A percentile compares a stretch with the other conserved stretches of the same genome.
phyloP scores from a whole-genome alignment of 2,113 vertebrate genomes.

The Oncorhynchus keta region DNA sequence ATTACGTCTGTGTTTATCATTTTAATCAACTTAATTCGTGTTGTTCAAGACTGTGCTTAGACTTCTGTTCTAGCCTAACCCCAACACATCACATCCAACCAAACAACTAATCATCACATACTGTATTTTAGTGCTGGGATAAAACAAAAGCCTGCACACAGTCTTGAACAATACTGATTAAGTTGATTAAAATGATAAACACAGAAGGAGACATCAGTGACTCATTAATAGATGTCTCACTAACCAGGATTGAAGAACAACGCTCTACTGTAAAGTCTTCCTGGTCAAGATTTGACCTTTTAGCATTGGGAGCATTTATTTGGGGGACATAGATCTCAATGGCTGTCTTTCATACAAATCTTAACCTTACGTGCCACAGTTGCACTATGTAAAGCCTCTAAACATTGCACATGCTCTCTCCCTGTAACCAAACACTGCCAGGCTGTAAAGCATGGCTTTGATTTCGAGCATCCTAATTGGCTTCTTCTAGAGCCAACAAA shows the following conservation, averaged over 20 bases:
- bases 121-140: background rate
- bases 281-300: background rate
- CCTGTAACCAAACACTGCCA: slow-evolving; percentile 38
- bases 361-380: slow-evolving; percentile 1
- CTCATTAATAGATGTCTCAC: too few species aligned
- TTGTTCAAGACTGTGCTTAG: too few species aligned
- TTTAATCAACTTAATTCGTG: too few species aligned
- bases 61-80: too few species aligned
- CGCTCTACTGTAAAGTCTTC: background rate
- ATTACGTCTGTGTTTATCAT: too few species aligned
- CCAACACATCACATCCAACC: too few species aligned
- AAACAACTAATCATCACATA: background rate
- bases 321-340: slow-evolving; percentile 6
- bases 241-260: too few species aligned
- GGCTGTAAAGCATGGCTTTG: slow-evolving; percentile 53
- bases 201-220: too few species aligned
- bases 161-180: too few species aligned
- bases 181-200: too few species aligned
- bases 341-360: slow-evolving; percentile 7
- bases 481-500: slow-evolving; percentile 55
- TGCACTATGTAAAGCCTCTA: slow-evolving; percentile 29
- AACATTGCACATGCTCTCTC: slow-evolving; percentile 32
- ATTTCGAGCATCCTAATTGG: slow-evolving; percentile 60
- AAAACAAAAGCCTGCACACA: too few species aligned
- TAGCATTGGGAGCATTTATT: slow-evolving; percentile 16